A percentile compares a stretch with the other conserved stretches of the same genome.
Evolutionary conservation across 37 sponge, comb jelly and placozoan genomes (phyloP).

Genomic region (Aplysina aerophoba): DNA sequence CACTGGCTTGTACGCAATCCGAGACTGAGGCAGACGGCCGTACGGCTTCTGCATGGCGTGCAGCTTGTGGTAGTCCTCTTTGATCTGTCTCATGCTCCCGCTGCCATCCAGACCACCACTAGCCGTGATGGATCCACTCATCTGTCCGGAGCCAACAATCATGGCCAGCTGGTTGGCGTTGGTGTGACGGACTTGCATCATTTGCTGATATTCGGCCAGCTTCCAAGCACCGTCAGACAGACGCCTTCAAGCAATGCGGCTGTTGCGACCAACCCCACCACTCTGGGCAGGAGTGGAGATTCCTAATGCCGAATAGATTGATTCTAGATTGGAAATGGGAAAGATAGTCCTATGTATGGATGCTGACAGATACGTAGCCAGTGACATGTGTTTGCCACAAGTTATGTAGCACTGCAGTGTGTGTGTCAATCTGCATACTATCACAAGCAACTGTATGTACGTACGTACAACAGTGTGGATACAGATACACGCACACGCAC

Average conservation of each 20-base stretch:
- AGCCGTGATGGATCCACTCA: not conserved
- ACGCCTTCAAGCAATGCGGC: not conserved
- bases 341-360: too few relatives aligned
- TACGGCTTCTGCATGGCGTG: conserved; percentile 23
- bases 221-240: not conserved
- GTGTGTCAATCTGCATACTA: too few relatives aligned
- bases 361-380: too few relatives aligned
- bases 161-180: not conserved
- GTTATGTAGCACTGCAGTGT: too few relatives aligned
- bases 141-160: conserved; percentile 7
- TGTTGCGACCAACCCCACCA: too few relatives aligned
- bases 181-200: not conserved
- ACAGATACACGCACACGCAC: not conserved
- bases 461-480: too few relatives aligned
- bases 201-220: not conserved
- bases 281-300: too few relatives aligned
- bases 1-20: conserved; percentile 1
- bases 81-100: conserved; percentile 14
- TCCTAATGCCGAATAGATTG: too few relatives aligned
- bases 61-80: not conserved
- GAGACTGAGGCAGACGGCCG: not conserved
- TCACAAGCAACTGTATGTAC: too few relatives aligned
- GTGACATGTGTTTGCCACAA: too few relatives aligned
- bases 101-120: not conserved
- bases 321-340: too few relatives aligned